Conservation (phyloP, 1,140 invertebrate genomes). For the Phymastichus coffea region DNA sequence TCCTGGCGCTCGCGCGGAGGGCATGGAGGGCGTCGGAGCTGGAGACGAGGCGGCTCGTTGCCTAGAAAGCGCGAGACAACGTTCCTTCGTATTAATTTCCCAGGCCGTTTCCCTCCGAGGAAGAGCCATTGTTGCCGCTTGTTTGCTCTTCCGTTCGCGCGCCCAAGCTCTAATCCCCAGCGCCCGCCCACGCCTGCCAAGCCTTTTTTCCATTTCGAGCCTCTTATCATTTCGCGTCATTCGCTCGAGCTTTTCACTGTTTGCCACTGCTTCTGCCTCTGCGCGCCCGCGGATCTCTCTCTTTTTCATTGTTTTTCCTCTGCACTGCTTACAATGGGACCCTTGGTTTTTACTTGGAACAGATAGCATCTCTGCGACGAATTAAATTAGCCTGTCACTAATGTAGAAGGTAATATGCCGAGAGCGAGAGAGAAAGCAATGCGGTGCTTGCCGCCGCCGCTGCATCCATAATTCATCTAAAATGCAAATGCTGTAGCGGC, state of each 20-base stretch:
- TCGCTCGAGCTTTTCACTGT: too few relatives aligned
- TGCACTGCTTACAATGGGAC: too few relatives aligned
- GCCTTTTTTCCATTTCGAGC: too few relatives aligned
- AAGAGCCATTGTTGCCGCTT: slow-evolving; percentile 35
- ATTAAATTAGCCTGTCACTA: slow-evolving; percentile 8
- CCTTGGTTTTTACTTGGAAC: too few relatives aligned
- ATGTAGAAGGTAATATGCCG: slow-evolving; percentile 9
- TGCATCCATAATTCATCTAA: slow-evolving; percentile 4
- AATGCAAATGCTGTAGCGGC: slow-evolving; percentile 7
- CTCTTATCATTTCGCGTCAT: slow-evolving; percentile 10
- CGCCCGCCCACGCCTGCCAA: too few relatives aligned
- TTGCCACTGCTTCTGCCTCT: too few relatives aligned
- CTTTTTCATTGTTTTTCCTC: too few relatives aligned
- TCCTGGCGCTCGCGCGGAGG: background rate
- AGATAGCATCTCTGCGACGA: too few relatives aligned
- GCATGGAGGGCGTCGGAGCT: background rate
- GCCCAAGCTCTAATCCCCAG: too few relatives aligned
- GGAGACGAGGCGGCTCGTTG: background rate
- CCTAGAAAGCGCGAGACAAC: slow-evolving; percentile 32
- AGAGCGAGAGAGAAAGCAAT: too few relatives aligned
- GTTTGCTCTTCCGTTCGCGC: slow-evolving; percentile 33
- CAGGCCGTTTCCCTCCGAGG: slow-evolving; percentile 26
- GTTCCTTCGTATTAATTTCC: slow-evolving; percentile 44
- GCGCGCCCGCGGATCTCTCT: too few relatives aligned
- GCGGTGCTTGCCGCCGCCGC: background rate